These are phyloP conservation scores for Macquaria ambigua DNA, from an alignment of 2,113 vertebrate genomes.

Conservation along the genomic window DNA sequence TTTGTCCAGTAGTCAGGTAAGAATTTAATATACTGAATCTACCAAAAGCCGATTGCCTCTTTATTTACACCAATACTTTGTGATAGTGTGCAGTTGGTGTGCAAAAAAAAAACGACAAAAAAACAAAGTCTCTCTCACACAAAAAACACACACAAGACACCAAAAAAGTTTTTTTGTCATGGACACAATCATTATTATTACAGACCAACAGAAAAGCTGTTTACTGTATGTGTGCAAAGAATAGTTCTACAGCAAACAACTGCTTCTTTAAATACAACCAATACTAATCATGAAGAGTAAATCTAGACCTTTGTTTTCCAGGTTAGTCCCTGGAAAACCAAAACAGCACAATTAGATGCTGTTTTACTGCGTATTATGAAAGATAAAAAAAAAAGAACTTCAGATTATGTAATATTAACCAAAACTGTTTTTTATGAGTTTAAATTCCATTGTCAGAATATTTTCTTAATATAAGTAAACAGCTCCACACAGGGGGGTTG, in stretches of 20 bases:
- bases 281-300: not conserved
- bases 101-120: not conserved
- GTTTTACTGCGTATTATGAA: not conserved
- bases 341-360: not conserved
- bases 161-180: not conserved
- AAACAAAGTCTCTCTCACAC: not conserved
- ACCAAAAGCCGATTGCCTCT: not conserved
- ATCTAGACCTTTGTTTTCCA: not conserved
- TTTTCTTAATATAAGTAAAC: not conserved
- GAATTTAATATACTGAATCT: not conserved
- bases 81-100: not conserved
- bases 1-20: constrained; percentile 2
- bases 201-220: too few species aligned
- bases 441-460: not conserved
- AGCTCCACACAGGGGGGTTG: not conserved
- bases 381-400: not conserved
- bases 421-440: not conserved
- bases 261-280: not conserved
- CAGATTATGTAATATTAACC: not conserved
- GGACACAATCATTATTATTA: too few species aligned
- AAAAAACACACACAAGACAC: not conserved
- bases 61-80: not conserved
- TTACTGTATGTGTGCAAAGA: not conserved
- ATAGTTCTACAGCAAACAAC: not conserved
- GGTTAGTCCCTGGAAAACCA: not conserved